A percentile compares a stretch with the other conserved stretches of the same genome.
These are phyloP conservation scores for Neoniphon sammara DNA, from an alignment of 2,797 vertebrate genomes.

Conservation along the genomic window DNA sequence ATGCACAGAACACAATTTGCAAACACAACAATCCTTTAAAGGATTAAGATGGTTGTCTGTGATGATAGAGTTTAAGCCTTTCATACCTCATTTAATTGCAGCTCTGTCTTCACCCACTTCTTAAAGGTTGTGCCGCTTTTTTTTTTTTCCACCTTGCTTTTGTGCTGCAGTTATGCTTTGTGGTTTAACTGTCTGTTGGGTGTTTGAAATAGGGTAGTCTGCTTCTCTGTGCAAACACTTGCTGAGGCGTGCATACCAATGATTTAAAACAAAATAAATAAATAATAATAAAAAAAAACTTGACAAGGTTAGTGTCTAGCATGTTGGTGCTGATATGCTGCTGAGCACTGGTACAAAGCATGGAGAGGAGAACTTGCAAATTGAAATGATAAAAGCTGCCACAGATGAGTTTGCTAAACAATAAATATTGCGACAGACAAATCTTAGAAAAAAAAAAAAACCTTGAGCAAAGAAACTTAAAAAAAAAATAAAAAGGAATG, in stretches of 20 bases:
- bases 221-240: constrained; percentile 8
- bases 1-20: constrained; percentile 50
- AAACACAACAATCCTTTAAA: constrained; percentile 65
- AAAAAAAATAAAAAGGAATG: constrained; percentile 21
- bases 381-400: constrained; percentile 21
- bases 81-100: constrained; percentile 71
- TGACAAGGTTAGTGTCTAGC: constrained; percentile 38
- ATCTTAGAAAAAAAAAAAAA: constrained; percentile 24
- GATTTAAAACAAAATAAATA: constrained; percentile 20
- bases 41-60: constrained; percentile 70
- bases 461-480: constrained; percentile 48
- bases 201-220: constrained; percentile 12
- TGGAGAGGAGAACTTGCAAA: background rate
- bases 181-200: constrained; percentile 16
- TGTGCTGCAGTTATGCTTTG: constrained; percentile 7
- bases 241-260: constrained; percentile 26
- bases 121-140: constrained; percentile 43
- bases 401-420: constrained; percentile 37
- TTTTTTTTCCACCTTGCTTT: constrained; percentile 2
- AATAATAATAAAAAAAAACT: constrained; percentile 22
- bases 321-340: constrained; percentile 14
- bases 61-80: constrained; percentile 64
- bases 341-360: constrained; percentile 20
- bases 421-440: background rate
- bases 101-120: constrained; percentile 49